Conservation (phyloP, 2,797 vertebrate species). For the Acanthurus leucopareius region DNA sequence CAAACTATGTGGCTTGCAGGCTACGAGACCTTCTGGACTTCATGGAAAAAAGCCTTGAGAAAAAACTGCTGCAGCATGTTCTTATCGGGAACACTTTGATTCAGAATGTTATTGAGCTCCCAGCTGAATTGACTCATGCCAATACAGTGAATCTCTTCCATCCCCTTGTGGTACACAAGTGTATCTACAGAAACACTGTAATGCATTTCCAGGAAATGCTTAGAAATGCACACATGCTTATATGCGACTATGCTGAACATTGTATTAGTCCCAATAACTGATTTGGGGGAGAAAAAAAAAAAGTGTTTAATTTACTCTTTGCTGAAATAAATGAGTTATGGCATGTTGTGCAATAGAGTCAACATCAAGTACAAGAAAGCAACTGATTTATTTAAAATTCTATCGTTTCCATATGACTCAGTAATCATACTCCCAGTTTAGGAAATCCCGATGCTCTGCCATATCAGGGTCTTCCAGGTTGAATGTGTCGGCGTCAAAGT, state of each 20-base stretch:
- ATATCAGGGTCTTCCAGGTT: background rate
- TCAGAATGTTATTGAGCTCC: slow-evolving; percentile 82
- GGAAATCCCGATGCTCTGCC: slow-evolving; percentile 7
- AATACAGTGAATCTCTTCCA: slow-evolving; percentile 92
- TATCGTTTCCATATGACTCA: background rate
- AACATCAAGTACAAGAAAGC: background rate
- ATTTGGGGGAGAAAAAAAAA: background rate
- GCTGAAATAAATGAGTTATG: too few relatives aligned
- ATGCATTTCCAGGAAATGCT: slow-evolving; percentile 91
- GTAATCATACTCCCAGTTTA: slow-evolving; percentile 23
- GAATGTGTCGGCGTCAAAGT: rapidly evolving
- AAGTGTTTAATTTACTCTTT: background rate
- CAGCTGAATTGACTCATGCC: slow-evolving; percentile 78
- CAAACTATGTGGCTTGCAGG: slow-evolving; percentile 75
- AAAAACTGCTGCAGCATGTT: slow-evolving; percentile 87
- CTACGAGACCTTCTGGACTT: slow-evolving; percentile 88
- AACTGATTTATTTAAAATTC: slow-evolving; percentile 33
- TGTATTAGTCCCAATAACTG: background rate
- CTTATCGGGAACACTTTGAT: slow-evolving; percentile 89
- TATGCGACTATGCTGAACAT: slow-evolving; percentile 85
- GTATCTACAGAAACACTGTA: slow-evolving; percentile 84
- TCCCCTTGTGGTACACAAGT: slow-evolving; percentile 85
- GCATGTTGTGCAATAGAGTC: background rate
- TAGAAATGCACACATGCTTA: slow-evolving; percentile 87
- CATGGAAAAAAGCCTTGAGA: slow-evolving; percentile 87